Evolutionary conservation across 2,113 vertebrate genomes (phyloP), one percentile per base, ranked within the genome.

Genomic region (Myxocyprinus asiaticus): DNA sequence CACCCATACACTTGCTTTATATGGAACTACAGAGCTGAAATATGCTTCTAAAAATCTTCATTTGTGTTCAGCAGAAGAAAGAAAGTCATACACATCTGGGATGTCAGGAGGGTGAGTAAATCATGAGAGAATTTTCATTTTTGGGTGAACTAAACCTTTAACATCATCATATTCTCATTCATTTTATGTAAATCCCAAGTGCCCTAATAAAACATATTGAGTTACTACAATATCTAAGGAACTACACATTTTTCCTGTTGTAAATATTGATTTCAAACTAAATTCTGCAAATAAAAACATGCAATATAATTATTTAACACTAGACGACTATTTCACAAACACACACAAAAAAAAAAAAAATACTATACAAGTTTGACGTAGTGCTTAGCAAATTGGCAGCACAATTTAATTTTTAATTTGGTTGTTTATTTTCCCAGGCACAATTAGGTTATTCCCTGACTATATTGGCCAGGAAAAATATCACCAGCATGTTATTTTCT

Each of bases 351-450:
- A 33, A 33, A 61, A 56, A 45, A 1, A 33, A 33, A 33, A 33
- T 33, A 33, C 22, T 33, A 33, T 92, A 90, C 88, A 90, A 89
- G 88, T 89, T 86, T 87, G n/a, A 59, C 68, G 75, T 67, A 51
- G 56, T 74, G 73, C 79, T 78, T 44, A 43, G 79, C 62, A 78
- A 81, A 71, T 17, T 78, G 82, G 76, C 81, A 78, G 67, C 67
- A 81, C 61, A 78, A 62, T 66, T 53, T 65, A 73, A 22, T 80
- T 14, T 70, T 33, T 17, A 67, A 61, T 67, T 42, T 74, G 45
- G 63, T 82, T 61, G 67, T 50, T 55, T 71, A 17, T 69, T 69
- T 47, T 6, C 10, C 81, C 67, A 65, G 44, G 33, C n/a, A 55
- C 14, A 48, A 14, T 56, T 12, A 56, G 12, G 12, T 33, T 33